Evolutionary conservation across 2,113 vertebrate genomes (phyloP), one percentile per base, ranked within the genome.

Genomic region (Syngnathus floridae): DNA sequence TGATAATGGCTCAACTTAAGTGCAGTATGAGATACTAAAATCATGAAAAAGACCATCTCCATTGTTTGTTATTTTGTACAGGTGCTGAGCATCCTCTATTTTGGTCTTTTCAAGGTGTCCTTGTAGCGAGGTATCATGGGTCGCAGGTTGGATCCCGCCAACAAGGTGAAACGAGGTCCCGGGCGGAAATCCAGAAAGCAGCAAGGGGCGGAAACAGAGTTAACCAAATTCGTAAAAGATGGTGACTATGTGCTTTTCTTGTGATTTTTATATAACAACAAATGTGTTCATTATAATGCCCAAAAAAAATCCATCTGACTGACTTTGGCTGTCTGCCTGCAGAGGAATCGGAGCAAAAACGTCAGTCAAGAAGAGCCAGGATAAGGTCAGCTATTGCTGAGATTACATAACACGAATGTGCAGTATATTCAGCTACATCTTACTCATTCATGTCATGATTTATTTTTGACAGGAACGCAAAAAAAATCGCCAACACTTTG

Each of bases 181-280:
- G 96, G 96, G 40, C 92, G 91, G 14, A 98, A 98, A 77, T 67
- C 94, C 55, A 91, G 86, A 48, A 98, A 98, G 75, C 96, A 98
- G 81, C 88, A 91, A 13, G 94, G 96, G 5, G 94, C 96, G 0
- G 96, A 98, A 83, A 92, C 91, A 0, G 96, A 98, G 79, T 82
- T 97, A 61, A 77, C 82, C 61, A 92, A 90, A 5, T 92, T 95
- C 74, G 79, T 98, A 66, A 59, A 72, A 65, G 82, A 82, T 54
- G 87, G 84, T 87, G 21, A 86, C 14, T 57, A 66, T 73, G 7
- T 16, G 17, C 2, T 36, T 55, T 72, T 67, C 8, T 59, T 1
- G 9, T 45, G 0, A 49, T 61, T 43, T 37, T 31, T 10, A 48
- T 3, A 4, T 9, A 12, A 12, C 21, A 61, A 7, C 0, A 61